phyloP scores from a whole-genome alignment of 2,113 vertebrate genomes.

The Hystrix brachyura region DNA sequence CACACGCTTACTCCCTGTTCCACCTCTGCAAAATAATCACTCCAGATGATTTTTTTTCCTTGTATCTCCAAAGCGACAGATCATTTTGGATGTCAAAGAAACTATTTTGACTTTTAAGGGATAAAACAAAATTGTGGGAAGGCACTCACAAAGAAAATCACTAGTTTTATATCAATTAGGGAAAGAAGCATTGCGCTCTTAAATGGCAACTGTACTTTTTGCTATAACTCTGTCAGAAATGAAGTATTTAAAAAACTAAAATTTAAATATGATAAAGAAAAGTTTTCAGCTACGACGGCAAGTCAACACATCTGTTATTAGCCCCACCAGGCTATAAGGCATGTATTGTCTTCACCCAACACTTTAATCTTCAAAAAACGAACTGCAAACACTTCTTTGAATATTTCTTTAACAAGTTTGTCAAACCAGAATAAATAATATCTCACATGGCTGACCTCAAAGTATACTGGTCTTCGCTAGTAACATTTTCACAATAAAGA shows the following conservation, averaged over 20 bases:
- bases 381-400: not conserved
- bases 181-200: not conserved
- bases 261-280: not conserved
- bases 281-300: not conserved
- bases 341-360: not conserved
- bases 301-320: not conserved
- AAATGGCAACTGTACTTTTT: not conserved
- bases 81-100: slow-evolving; percentile 41
- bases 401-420: slow-evolving; percentile 11
- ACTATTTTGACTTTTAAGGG: slow-evolving; percentile 57
- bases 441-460: not conserved
- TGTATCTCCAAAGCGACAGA: slow-evolving; percentile 34
- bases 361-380: slow-evolving; percentile 5
- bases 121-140: slow-evolving; percentile 47
- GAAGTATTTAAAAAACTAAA: not conserved
- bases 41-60: not conserved
- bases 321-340: not conserved
- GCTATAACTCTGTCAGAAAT: not conserved
- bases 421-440: not conserved
- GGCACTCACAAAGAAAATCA: slow-evolving; percentile 30
- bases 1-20: not conserved
- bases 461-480: not conserved
- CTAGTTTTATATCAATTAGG: slow-evolving; percentile 21
- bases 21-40: not conserved
- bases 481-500: not conserved